Evolutionary conservation across 1,140 invertebrate genomes (phyloP), one percentile per base, ranked within the genome.

Genomic region (Brachionus paranguensis): DNA sequence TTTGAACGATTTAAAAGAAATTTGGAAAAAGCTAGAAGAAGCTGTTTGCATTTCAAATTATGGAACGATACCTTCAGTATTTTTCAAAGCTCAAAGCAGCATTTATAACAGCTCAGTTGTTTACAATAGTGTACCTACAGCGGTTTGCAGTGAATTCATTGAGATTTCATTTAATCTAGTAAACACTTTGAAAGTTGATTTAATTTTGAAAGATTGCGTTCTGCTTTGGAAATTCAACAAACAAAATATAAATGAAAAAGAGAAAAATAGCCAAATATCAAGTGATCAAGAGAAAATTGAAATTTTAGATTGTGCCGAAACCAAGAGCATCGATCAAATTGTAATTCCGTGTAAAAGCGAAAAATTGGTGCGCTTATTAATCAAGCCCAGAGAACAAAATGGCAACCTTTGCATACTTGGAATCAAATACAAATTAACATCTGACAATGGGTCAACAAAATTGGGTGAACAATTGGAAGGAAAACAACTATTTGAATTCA

Each of bases 401-500:
- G 78, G 78, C 14, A 47, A 79, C 55, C 20, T 79, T 53, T 27
- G 47, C 2, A 29, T 79, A 10, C 47, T 79, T 8, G 78, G 78
- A 37, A 55, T 79, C 1, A 79, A 79, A 43, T 79, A 37, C 5
- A 60, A 55, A 60, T 20, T 79, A 60, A 20, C 12, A 53, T 37
- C 14, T 33, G 20, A 60, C 33, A 17, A n/a, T 33, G 20, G 55
- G 20, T 33, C 43, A 20, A 24, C 1, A 20, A 33, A 24, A 24
- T 64, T 6, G 7, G 1, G 3, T 3, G 20, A 53, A 50, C 17
- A 27, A 3, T 53, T 64, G 65, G 64, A 10, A 12, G 79, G 29
- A 29, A 83, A 83, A 65, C 53, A 64, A 37, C 33, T 83, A 41
- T 83, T 83, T 83, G 20, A 65, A 27, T 17, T 83, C 14, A 65